Percentiles rank a stretch among this genome's conserved stretches.
These are phyloP conservation scores for Lordiphosa clarofinis DNA, from an alignment of 1,140 invertebrate species.

Conservation along the genomic window DNA sequence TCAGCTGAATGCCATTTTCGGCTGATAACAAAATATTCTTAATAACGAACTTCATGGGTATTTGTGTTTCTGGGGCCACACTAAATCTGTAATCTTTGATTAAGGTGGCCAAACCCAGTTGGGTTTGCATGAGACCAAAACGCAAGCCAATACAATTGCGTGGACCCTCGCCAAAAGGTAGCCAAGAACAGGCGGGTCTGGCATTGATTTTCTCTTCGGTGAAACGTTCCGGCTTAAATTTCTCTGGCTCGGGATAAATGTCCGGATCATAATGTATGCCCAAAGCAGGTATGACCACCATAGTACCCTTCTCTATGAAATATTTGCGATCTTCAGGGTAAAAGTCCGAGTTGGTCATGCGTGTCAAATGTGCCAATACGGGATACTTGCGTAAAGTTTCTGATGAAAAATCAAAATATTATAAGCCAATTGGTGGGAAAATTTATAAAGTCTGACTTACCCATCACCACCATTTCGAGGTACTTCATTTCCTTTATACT, in stretches of 20 bases:
- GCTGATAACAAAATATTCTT: background rate
- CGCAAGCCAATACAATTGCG: conserved; percentile 1
- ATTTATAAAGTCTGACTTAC: background rate
- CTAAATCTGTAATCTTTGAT: background rate
- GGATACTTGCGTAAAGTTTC: conserved; percentile 1
- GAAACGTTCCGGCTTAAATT: conserved; percentile 82
- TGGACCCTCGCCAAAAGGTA: conserved; percentile 5
- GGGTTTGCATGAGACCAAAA: background rate
- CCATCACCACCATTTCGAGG: conserved; percentile 78
- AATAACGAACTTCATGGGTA: background rate
- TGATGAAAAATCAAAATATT: background rate
- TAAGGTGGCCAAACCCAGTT: background rate
- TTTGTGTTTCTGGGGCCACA: background rate
- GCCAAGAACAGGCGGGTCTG: background rate
- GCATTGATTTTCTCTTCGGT: conserved; percentile 51
- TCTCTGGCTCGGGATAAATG: conserved; percentile 76
- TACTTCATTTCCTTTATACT: conserved; percentile 81
- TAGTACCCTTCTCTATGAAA: conserved; percentile 81
- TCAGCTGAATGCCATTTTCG: background rate
- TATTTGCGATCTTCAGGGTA: conserved; percentile 80
- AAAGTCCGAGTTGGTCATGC: conserved; percentile 55
- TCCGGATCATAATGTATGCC: conserved; percentile 81
- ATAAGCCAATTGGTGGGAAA: background rate
- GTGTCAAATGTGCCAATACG: conserved; percentile 2
- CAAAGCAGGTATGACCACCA: conserved; percentile 82